Conservation (phyloP, 2,797 vertebrate genomes). For the Cyprinella venusta region DNA sequence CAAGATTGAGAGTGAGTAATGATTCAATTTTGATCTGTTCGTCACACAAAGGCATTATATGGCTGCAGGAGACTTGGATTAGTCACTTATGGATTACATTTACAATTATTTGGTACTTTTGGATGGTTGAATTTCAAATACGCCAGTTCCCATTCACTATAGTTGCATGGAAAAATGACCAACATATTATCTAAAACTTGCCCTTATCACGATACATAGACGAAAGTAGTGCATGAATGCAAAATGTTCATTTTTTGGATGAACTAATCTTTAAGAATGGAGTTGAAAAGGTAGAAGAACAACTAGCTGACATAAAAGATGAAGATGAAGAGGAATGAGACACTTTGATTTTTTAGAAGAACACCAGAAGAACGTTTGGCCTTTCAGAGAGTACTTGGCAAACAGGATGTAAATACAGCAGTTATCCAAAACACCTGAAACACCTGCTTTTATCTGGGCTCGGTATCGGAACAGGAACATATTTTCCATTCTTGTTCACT, state of each 20-base stretch:
- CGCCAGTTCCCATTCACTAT: neutral
- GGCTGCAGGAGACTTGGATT: neutral
- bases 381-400: constrained; percentile 64
- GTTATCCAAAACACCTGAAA: constrained; percentile 66
- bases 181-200: neutral
- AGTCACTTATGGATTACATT: neutral
- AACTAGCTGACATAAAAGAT: constrained; percentile 67
- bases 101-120: neutral
- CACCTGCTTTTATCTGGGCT: constrained; percentile 79
- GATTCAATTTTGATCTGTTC: neutral
- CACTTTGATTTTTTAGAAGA: constrained; percentile 66
- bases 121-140: neutral
- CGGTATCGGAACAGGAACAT: constrained; percentile 75
- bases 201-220: neutral
- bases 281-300: constrained; percentile 70
- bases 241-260: neutral
- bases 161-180: neutral
- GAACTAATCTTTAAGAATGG: constrained; percentile 53
- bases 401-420: constrained; percentile 75
- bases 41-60: neutral
- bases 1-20: neutral
- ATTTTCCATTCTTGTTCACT: constrained; percentile 72
- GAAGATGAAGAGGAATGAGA: constrained; percentile 69
- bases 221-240: neutral
- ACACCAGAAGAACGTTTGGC: constrained; percentile 65